A percentile compares a stretch with the other conserved stretches of the same genome.
Conservation (phyloP, 2,888 invertebrate species). For the Pantelozetes paolii region DNA sequence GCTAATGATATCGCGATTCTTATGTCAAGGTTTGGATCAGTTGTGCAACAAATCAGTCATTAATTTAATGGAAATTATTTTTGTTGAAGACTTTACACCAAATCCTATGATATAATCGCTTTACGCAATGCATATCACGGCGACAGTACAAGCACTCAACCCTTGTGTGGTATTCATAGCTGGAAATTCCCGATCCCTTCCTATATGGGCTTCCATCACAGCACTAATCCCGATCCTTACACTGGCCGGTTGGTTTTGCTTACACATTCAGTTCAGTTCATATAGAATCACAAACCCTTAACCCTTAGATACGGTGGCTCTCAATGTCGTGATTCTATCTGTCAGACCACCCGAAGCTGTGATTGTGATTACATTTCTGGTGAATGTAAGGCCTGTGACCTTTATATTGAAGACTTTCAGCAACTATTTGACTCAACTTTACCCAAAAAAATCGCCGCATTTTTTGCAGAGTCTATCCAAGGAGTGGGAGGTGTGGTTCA, state of each 20-base stretch:
- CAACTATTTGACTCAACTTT: conserved; percentile 73
- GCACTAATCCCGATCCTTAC: conserved; percentile 87
- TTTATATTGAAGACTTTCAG: conserved; percentile 75
- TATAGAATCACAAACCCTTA: not conserved
- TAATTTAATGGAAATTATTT: not conserved
- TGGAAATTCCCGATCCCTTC: conserved; percentile 73
- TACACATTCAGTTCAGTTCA: too few species aligned
- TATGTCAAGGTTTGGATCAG: conserved; percentile 64
- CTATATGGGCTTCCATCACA: conserved; percentile 70
- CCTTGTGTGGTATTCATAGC: conserved; percentile 69
- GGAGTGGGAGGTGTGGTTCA: conserved; percentile 92
- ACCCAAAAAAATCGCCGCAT: conserved; percentile 74
- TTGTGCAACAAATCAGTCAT: not conserved
- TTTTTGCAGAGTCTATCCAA: conserved; percentile 87
- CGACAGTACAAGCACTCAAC: conserved; percentile 76
- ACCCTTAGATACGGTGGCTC: conserved; percentile 70
- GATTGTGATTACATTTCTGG: conserved; percentile 61
- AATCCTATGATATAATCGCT: conserved; percentile 75
- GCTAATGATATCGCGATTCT: conserved; percentile 91
- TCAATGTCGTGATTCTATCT: conserved; percentile 77
- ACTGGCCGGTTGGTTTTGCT: conserved; percentile 60
- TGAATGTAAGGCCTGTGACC: conserved; percentile 67
- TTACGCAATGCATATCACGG: conserved; percentile 88
- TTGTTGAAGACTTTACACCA: conserved; percentile 63
- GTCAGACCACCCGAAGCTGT: conserved; percentile 63